Evolutionary conservation across 2,797 vertebrate genomes (phyloP).

Genomic region (Parotocinclus haroldoi): DNA sequence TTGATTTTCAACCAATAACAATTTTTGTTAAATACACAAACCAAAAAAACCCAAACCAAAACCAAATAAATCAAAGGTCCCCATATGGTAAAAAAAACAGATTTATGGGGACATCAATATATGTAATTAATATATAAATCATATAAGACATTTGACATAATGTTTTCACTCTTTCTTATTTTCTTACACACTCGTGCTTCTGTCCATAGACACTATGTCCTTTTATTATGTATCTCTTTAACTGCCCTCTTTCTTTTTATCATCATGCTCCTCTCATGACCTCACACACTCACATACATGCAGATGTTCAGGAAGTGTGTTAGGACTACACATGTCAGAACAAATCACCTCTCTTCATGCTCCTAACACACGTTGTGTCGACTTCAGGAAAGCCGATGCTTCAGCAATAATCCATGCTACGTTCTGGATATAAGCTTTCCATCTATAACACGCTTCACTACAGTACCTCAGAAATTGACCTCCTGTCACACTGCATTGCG

Average conservation of each 20-base stretch:
- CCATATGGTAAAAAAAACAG: too few species aligned
- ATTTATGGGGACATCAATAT: neutral
- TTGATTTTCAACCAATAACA: too few species aligned
- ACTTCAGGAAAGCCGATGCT: conserved; percentile 10
- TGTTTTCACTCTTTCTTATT: conserved; percentile 2
- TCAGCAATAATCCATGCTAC: conserved; percentile 6
- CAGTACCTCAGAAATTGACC: too few species aligned
- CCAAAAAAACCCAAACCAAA: too few species aligned
- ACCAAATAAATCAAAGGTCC: too few species aligned
- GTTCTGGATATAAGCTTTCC: neutral
- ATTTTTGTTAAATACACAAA: too few species aligned
- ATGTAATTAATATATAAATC: too few species aligned
- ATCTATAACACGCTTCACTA: conserved; percentile 4
- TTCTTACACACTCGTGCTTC: conserved; percentile 1
- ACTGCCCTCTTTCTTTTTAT: neutral
- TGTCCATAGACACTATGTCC: neutral
- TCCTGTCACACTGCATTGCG: too few species aligned
- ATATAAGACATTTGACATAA: too few species aligned
- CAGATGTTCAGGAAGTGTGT: conserved; percentile 25
- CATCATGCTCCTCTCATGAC: conserved; percentile 20
- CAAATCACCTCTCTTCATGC: conserved; percentile 26
- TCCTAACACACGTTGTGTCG: conserved; percentile 25
- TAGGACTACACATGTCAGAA: conserved; percentile 49
- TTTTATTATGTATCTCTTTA: conserved; percentile 20
- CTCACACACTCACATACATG: conserved; percentile 13